Base-by-base conservation (phyloP, 2,888 invertebrate genomes). In the Cheiracanthium punctorium region DNA sequence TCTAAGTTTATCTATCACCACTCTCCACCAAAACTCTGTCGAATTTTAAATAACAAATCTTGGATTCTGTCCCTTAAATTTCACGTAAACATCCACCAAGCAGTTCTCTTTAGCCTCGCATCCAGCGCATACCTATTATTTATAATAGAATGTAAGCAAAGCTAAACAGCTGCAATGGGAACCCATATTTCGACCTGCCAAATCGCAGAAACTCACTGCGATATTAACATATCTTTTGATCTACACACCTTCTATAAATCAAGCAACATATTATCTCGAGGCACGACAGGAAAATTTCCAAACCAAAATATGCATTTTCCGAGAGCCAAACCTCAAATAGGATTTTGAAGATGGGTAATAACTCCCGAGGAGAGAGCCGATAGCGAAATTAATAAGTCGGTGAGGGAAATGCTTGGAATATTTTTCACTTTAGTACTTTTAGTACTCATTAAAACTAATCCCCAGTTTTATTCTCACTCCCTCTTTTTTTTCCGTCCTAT, bases 301-400 rank as follows among this genome's bases (percentile, higher is more conserved):
- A 14, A 30, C 65, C 64, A 73, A 80, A 80, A 80, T 80, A 73
- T 73, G 41, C 81, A 48, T 33, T 74, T 48, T 5, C 29, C 32
- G 14, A 24, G 33, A 43, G 30, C 64, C 79, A 41, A 43, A 24
- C 65, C 37, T 71, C 74, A 70, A 82, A 82, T 74, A 64, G 82
- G 70, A 82, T 75, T 82, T 70, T 70, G 37, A 24, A 70, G 82
- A 73, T n/a, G 52, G 37, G 69, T 82, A 82, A 82, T 82, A 82
- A 74, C 75, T 64, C 67, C 82, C 82, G 30, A n/a, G n/a, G 24
- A 17, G 72, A 37, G 82, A 48, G n/a, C 67, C 64, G 76, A 82
- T 82, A 65, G 82, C 48, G 71, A 76, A 82, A 82, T 82, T 82
- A 82, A 82, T 82, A 82, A 82, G 75, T 82, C 75, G 58, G 37